These are phyloP conservation scores for Idaea biselata DNA, from an alignment of 2,888 invertebrate genomes.

Conservation along the genomic window DNA sequence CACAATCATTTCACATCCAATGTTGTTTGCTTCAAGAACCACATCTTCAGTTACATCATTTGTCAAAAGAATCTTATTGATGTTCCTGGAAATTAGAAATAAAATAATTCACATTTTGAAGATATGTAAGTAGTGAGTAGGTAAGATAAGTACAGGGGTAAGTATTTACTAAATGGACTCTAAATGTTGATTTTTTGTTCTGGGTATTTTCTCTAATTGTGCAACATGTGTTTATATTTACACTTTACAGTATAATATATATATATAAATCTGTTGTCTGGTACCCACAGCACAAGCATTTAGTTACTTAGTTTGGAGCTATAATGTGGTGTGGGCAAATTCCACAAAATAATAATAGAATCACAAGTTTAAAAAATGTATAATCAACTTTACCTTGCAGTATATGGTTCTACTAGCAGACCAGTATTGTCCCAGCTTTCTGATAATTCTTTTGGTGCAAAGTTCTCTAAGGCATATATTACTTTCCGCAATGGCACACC, in stretches of 20 bases:
- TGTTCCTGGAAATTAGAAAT: constrained; percentile 52
- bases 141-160: too few relatives aligned
- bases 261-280: too few relatives aligned
- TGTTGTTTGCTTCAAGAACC: constrained; percentile 87
- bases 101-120: neutral
- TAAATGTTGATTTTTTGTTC: too few relatives aligned
- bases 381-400: constrained; percentile 61
- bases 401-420: constrained; percentile 89
- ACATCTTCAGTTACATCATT: constrained; percentile 96
- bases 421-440: constrained; percentile 98
- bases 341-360: neutral
- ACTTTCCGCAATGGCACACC: constrained; percentile 76
- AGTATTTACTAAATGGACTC: too few relatives aligned
- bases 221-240: too few relatives aligned
- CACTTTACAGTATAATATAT: too few relatives aligned
- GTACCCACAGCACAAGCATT: too few relatives aligned
- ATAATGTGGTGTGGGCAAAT: too few relatives aligned
- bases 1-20: constrained; percentile 88
- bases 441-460: constrained; percentile 86
- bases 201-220: too few relatives aligned
- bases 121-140: too few relatives aligned
- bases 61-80: constrained; percentile 88
- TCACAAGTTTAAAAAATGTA: constrained; percentile 2
- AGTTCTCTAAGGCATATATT: constrained; percentile 81
- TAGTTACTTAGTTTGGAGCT: too few relatives aligned